A percentile compares a stretch with the other conserved stretches of the same genome.
Conservation (phyloP, 64 coral and sea anemone species). For the Stichodactyla helianthus region DNA sequence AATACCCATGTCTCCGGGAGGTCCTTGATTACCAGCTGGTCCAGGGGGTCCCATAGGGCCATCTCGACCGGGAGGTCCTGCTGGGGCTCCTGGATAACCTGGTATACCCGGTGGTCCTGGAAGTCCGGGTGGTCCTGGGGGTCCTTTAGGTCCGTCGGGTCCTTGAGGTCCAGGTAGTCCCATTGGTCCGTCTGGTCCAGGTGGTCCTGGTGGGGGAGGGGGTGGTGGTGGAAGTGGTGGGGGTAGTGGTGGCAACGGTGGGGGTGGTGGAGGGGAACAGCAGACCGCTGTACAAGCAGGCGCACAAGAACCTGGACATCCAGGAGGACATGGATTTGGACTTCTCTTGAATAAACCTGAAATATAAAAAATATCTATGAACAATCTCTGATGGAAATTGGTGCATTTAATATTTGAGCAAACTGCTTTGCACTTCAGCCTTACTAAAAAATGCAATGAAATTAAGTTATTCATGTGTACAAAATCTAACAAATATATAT, state of each 20-base stretch:
- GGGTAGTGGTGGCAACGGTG: conserved; percentile 44
- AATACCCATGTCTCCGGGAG: conserved; percentile 70
- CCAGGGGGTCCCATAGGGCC: conserved; percentile 85
- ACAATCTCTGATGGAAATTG: not conserved
- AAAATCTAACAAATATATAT: too few relatives aligned
- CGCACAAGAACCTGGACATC: conserved; percentile 39
- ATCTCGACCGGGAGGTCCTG: conserved; percentile 68
- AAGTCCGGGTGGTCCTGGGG: conserved; percentile 75
- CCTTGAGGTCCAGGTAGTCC: conserved; percentile 74
- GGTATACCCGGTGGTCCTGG: conserved; percentile 82
- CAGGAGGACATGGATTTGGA: conserved; percentile 54
- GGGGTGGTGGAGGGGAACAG: conserved; percentile 62
- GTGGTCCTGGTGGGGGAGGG: conserved; percentile 75
- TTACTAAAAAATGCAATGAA: not conserved
- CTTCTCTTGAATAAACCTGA: conserved; percentile 44
- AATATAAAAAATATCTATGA: not conserved
- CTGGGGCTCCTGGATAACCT: conserved; percentile 68
- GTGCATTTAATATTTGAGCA: not conserved
- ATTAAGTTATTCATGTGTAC: too few relatives aligned
- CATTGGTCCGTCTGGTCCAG: conserved; percentile 81
- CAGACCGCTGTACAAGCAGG: conserved; percentile 63
- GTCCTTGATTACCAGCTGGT: conserved; percentile 64
- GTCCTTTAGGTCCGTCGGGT: conserved; percentile 88
- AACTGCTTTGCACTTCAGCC: not conserved
- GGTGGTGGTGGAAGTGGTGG: conserved; percentile 66